These are phyloP conservation scores for Drosophila erecta DNA, from an alignment of 1,140 invertebrate species.

Conservation along the genomic window DNA sequence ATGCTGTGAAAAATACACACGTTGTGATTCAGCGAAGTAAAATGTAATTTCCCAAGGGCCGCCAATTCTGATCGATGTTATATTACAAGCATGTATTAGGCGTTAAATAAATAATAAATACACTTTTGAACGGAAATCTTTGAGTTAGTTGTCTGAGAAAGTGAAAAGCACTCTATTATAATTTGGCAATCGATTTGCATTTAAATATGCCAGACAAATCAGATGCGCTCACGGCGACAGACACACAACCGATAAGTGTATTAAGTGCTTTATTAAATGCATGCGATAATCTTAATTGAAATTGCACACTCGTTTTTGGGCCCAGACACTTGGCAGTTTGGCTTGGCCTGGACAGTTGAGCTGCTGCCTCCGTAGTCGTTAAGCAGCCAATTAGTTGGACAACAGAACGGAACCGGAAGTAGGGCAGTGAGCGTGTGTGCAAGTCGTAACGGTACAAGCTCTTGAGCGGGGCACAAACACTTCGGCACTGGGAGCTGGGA, in stretches of 20 bases:
- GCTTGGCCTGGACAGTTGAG: slow-evolving; percentile 45
- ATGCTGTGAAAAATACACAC: too few species aligned
- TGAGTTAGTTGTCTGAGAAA: background rate
- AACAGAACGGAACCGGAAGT: slow-evolving; percentile 22
- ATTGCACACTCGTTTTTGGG: slow-evolving; percentile 65
- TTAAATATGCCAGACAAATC: slow-evolving; percentile 17
- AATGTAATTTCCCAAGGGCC: too few species aligned
- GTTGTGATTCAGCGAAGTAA: background rate
- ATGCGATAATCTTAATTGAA: slow-evolving; percentile 70
- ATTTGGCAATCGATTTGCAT: slow-evolving; percentile 6
- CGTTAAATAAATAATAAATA: background rate
- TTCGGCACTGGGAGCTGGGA: background rate
- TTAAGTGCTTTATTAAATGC: slow-evolving; percentile 58
- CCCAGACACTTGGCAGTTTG: slow-evolving; percentile 21
- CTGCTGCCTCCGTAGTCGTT: slow-evolving; percentile 52
- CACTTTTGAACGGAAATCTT: background rate
- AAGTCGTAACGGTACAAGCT: slow-evolving; percentile 16
- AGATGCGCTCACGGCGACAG: background rate
- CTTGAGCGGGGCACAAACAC: background rate
- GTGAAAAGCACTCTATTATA: background rate
- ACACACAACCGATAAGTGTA: slow-evolving; percentile 24
- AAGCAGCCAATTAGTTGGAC: slow-evolving; percentile 73
- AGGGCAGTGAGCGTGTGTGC: background rate
- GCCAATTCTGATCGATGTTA: too few species aligned
- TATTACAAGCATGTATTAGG: too few species aligned